A percentile compares a stretch with the other conserved stretches of the same genome.
phyloP scores from a whole-genome alignment of 1,140 invertebrate species.

The Bombus polaris region DNA sequence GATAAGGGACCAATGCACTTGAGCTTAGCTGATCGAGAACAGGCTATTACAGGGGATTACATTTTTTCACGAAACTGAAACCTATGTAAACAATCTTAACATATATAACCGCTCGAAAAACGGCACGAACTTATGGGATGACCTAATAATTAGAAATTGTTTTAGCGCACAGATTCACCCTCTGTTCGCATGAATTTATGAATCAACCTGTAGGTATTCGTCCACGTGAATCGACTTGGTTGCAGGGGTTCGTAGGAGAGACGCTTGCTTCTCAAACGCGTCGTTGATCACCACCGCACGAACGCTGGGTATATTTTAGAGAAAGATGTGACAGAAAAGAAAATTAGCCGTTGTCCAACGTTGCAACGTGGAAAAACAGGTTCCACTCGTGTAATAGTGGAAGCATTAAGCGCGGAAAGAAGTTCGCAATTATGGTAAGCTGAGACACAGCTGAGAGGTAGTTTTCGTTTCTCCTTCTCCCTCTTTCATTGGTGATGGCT shows the following conservation, averaged over 20 bases:
- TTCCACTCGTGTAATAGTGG: slow-evolving; percentile 34
- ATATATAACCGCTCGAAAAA: too few relatives aligned
- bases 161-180: too few relatives aligned
- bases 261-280: background rate
- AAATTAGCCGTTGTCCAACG: slow-evolving; percentile 24
- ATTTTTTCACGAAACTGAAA: too few relatives aligned
- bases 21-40: too few relatives aligned
- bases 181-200: background rate
- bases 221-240: background rate
- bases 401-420: slow-evolving; percentile 46
- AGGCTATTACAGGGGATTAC: too few relatives aligned
- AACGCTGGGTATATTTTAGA: background rate
- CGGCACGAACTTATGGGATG: too few relatives aligned
- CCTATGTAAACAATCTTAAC: too few relatives aligned
- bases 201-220: background rate
- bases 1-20: too few relatives aligned
- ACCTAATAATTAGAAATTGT: too few relatives aligned
- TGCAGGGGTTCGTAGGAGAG: background rate
- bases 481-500: background rate
- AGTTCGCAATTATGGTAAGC: slow-evolving; percentile 32
- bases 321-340: slow-evolving; percentile 29
- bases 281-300: background rate
- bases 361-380: slow-evolving; percentile 20
- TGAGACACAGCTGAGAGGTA: background rate
- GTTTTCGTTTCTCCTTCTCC: background rate